phyloP scores from a whole-genome alignment of 2,888 invertebrate species.

The Orgyia antiqua region DNA sequence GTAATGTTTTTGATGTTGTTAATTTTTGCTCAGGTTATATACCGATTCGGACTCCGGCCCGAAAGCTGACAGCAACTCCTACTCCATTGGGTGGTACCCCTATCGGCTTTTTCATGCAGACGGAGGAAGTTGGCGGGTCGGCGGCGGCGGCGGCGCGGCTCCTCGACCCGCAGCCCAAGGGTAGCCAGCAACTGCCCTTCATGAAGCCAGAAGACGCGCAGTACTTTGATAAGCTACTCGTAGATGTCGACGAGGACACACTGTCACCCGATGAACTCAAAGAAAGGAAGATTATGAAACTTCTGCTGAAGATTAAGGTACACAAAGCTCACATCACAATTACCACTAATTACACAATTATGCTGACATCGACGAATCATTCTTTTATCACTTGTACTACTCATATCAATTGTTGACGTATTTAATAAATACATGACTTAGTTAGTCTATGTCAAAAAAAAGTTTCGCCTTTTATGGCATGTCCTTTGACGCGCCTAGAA shows the following conservation, averaged over 20 bases:
- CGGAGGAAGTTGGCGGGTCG: constrained; percentile 90
- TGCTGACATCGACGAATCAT: too few relatives aligned
- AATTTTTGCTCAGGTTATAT: constrained; percentile 85
- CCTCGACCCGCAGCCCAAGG: constrained; percentile 98
- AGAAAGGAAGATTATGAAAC: constrained; percentile 99
- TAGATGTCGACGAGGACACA: constrained; percentile 98
- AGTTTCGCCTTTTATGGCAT: too few relatives aligned
- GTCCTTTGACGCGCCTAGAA: too few relatives aligned
- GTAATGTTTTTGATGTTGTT: constrained; percentile 27
- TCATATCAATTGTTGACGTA: too few relatives aligned
- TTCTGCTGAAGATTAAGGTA: constrained; percentile 95
- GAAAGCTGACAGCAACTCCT: constrained; percentile 98
- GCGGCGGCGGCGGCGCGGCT: constrained; percentile 87
- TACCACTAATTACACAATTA: too few relatives aligned
- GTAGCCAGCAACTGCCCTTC: constrained; percentile 93
- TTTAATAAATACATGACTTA: too few relatives aligned
- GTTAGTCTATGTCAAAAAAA: too few relatives aligned
- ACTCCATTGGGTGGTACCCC: constrained; percentile 96
- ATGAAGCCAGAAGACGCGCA: constrained; percentile 99
- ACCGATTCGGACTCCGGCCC: constrained; percentile 97
- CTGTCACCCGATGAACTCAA: constrained; percentile 98
- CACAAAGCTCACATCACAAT: too few relatives aligned
- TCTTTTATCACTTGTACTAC: too few relatives aligned
- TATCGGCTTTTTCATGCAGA: constrained; percentile 96
- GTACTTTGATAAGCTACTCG: constrained; percentile 98